Percentiles rank a stretch among this genome's conserved stretches.
These are phyloP conservation scores for Channa maculata DNA, from an alignment of 2,113 vertebrate species.

Conservation along the genomic window DNA sequence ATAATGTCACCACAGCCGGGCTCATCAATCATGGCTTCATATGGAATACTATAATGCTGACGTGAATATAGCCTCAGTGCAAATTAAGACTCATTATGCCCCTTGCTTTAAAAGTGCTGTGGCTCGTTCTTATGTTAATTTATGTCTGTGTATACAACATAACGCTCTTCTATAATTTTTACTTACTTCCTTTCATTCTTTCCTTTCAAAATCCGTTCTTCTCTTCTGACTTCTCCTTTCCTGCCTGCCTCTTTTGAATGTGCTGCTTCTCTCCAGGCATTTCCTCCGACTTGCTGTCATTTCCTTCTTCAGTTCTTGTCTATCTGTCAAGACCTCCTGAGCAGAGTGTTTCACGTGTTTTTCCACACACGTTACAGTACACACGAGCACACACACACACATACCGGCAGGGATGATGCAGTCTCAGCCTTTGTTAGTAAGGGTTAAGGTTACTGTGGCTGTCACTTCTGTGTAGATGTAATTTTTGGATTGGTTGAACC, in stretches of 20 bases:
- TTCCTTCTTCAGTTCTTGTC: slow-evolving; percentile 17
- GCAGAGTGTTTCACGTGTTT: slow-evolving; percentile 10
- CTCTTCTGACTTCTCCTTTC: slow-evolving; percentile 6
- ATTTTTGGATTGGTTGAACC: slow-evolving; percentile 25
- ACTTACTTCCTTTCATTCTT: slow-evolving; percentile 19
- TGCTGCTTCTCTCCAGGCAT: slow-evolving; percentile 34
- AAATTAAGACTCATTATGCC: slow-evolving; percentile 46
- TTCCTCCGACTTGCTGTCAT: slow-evolving; percentile 31
- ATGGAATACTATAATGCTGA: slow-evolving; percentile 64
- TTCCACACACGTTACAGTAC: background rate
- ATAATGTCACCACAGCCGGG: slow-evolving; percentile 76
- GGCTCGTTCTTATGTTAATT: slow-evolving; percentile 14
- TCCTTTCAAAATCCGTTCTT: slow-evolving; percentile 5
- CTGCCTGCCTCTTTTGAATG: slow-evolving; percentile 18
- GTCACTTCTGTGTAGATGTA: slow-evolving; percentile 38
- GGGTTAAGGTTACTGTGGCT: slow-evolving; percentile 11
- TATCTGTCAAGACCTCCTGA: slow-evolving; percentile 39
- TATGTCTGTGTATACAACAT: slow-evolving; percentile 7
- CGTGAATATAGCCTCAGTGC: slow-evolving; percentile 57
- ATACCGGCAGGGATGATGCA: background rate
- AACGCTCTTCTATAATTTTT: slow-evolving; percentile 1
- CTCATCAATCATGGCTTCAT: slow-evolving; percentile 75
- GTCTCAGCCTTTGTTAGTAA: slow-evolving; percentile 34
- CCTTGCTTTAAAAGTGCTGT: slow-evolving; percentile 5
- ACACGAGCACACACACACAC: slow-evolving; percentile 11